A percentile compares a stretch with the other conserved stretches of the same genome.
Evolutionary conservation across 2,797 vertebrate species (phyloP).

Genomic region (Clarias platycephalus): DNA sequence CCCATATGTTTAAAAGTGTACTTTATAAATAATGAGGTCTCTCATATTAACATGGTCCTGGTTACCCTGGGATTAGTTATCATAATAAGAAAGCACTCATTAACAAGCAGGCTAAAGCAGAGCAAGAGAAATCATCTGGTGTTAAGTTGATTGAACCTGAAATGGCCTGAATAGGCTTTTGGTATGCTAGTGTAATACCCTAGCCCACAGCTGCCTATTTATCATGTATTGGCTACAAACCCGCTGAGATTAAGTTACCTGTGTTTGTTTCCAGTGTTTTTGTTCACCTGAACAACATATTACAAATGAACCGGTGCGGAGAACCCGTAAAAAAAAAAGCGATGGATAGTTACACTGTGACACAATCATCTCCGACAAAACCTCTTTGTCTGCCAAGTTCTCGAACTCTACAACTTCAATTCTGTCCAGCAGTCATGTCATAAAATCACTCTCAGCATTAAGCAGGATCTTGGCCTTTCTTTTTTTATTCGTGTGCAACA

Average conservation of each 20-base stretch:
- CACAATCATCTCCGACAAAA: slow-evolving; percentile 52
- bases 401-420: slow-evolving; percentile 63
- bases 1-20: neutral
- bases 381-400: slow-evolving; percentile 50
- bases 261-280: slow-evolving; percentile 21
- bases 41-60: neutral
- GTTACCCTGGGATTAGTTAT: neutral
- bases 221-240: slow-evolving; percentile 1
- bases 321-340: slow-evolving; percentile 43
- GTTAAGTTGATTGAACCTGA: neutral
- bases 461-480: slow-evolving; percentile 75
- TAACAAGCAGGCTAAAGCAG: neutral
- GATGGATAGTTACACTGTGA: slow-evolving; percentile 43
- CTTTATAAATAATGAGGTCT: no score
- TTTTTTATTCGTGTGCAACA: slow-evolving; percentile 74
- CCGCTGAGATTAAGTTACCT: slow-evolving; percentile 28
- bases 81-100: neutral
- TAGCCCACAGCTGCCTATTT: slow-evolving; percentile 20
- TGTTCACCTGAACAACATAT: slow-evolving; percentile 30
- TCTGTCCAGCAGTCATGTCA: slow-evolving; percentile 71
- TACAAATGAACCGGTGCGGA: slow-evolving; percentile 35
- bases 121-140: neutral
- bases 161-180: slow-evolving; percentile 1
- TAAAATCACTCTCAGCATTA: slow-evolving; percentile 76
- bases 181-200: neutral